Evolutionary conservation across 1,140 invertebrate species (phyloP), one percentile per base, ranked within the genome.

Genomic region (Delia radicum): DNA sequence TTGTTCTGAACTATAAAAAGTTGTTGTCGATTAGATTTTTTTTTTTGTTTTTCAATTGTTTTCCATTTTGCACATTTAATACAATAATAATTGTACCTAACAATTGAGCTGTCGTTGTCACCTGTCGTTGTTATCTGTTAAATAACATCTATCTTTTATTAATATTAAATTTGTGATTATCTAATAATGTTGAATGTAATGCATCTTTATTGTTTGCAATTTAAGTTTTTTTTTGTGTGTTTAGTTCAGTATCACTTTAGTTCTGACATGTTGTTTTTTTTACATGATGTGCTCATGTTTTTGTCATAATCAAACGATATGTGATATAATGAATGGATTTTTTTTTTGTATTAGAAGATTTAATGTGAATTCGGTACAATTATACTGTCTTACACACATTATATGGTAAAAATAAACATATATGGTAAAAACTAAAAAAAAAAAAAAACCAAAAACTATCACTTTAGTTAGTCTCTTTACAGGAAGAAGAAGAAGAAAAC

Each of bases 21-120:
- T 24, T 55, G 48, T 55, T 21, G 48, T 55, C 5, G n/a, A 55
- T 55, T 48, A 15, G 13, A 46, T 46, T 46, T 3, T 46, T 46
- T 46, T 46, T 5, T 46, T 55, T 24, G 24, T 6, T 55, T 55
- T 55, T 55, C 48, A 55, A 55, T 55, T 55, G 48, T 55, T 21
- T 55, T 55, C 18, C 5, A 37, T 37, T 55, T 55, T 24, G n/a
- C 8, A 55, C n/a, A 8, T 55, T 21, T 67, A 69, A 33, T 33
- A 69, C 37, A 69, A 69, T 37, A 29, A 55, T 69, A 69, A 37
- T 69, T 33, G 37, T 69, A 69, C n/a, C 31, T 21, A 69, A 33
- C 37, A 69, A 69, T 69, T 69, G 65, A 69, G 65, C 65, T 69
- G 65, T 69, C 65, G 37, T 69, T 69, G 65, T 69, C 65, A 69